Conservation (phyloP, 1,140 invertebrate genomes). For the Lutraria rhynchaena region DNA sequence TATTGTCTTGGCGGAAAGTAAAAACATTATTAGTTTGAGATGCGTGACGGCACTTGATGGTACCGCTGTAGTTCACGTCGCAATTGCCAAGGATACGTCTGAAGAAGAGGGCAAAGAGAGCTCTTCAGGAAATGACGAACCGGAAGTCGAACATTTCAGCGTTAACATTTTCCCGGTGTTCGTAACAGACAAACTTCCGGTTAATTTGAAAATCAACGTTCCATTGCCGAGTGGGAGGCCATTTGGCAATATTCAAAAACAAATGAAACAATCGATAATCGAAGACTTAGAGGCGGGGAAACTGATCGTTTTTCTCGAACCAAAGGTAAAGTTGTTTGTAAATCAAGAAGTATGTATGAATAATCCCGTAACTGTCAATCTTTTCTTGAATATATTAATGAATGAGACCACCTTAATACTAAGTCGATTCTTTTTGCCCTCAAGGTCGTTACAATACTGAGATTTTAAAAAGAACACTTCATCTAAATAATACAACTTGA, state of each 20-base stretch:
- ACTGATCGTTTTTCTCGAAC: slow-evolving; percentile 2
- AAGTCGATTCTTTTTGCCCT: too few species aligned
- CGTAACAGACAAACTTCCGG: neutral
- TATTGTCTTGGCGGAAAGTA: slow-evolving; percentile 11
- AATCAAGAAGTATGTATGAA: too few species aligned
- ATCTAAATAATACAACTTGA: too few species aligned
- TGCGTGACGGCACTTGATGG: neutral
- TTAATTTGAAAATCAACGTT: neutral
- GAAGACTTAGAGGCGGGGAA: slow-evolving; percentile 1
- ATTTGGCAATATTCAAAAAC: neutral
- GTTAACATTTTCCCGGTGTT: slow-evolving; percentile 33
- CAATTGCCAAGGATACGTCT: neutral
- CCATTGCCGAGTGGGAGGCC: neutral
- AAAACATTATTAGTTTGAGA: neutral
- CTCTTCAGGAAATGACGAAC: neutral
- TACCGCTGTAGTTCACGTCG: slow-evolving; percentile 1
- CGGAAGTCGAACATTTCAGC: neutral
- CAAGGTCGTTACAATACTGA: too few species aligned
- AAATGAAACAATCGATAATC: neutral
- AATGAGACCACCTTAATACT: too few species aligned
- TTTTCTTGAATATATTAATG: too few species aligned
- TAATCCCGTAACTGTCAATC: too few species aligned
- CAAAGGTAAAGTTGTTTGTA: slow-evolving; percentile 12
- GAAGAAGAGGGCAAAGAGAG: neutral
- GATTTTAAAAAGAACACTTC: too few species aligned